phyloP scores from a whole-genome alignment of 2,113 vertebrate species.

The Aptenodytes forsteri region DNA sequence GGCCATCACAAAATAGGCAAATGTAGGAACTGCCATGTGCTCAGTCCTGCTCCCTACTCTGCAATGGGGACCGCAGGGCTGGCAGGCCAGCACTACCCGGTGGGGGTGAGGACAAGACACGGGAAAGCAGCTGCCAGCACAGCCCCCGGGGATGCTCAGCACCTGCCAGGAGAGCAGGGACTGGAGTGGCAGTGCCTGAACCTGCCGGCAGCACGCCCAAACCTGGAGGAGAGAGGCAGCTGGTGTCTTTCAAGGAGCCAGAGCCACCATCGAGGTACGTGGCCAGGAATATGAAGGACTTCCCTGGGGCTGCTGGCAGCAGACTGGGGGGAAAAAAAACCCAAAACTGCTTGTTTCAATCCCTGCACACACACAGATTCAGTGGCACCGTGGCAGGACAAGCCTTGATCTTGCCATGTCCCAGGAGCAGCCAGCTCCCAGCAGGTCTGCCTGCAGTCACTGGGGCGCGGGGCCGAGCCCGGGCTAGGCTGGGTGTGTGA shows the following conservation, averaged over 20 bases:
- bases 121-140: neutral
- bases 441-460: neutral
- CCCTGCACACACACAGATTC: neutral
- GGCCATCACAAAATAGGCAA: neutral
- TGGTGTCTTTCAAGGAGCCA: neutral
- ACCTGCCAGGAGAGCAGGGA: neutral
- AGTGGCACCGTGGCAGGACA: neutral
- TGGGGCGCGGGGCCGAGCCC: accelerated
- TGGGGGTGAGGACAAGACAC: accelerated
- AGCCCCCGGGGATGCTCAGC: neutral
- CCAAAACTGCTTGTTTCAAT: neutral
- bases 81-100: neutral
- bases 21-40: accelerated
- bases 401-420: neutral
- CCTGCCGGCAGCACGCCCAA: neutral
- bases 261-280: neutral
- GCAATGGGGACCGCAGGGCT: neutral
- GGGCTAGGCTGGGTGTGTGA: accelerated
- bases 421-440: neutral
- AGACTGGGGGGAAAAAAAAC: no score
- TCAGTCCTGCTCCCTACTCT: neutral
- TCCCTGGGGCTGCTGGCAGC: neutral
- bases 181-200: neutral
- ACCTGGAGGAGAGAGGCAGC: neutral
- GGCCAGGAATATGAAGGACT: neutral